Evolutionary conservation across 2,888 invertebrate genomes (phyloP), one percentile per base, ranked within the genome.

Genomic region (Diaprepes abbreviatus): DNA sequence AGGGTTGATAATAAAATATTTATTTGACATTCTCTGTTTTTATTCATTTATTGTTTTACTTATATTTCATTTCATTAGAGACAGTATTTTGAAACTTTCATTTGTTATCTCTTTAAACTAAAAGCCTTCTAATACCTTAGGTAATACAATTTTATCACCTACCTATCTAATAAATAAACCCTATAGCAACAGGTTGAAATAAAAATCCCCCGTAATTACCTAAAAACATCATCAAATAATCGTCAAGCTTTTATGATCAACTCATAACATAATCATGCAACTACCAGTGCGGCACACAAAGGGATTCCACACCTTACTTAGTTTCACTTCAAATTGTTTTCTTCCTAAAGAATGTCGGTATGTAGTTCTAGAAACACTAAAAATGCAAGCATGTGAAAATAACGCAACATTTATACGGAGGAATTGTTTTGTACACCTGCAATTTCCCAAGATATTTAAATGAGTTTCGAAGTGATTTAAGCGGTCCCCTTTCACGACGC

Each of bases 171-270:
- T 28, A 50, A 54, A 36, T 31, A 54, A 54, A 43, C 16, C 28
- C 40, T 31, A 38, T 54, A 65, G 70, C 81, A 81, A 81, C 81
- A 81, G 80, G 81, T 80, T 68, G 77, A 75, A 76, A 79, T 80
- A 82, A 82, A 82, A 82, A 81, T 80, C 79, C 75, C 74, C 70
- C 74, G 75, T 81, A 83, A 83, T 83, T 83, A 82, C 81, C 76
- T 77, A 76, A 80, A 58, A 80, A 78, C 78, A 77, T 76, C 78
- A 78, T 78, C 78, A 79, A 80, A 80, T 81, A 79, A 79, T 80
- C 81, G 77, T 79, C 78, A 77, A 78, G 77, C 76, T 80, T 82
- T 82, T 82, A 82, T 79, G 81, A 80, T 77, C 81, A 79, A 78
- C 80, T 80, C 82, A 79, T 82, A 82, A 82, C 80, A 79, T 81